Evolutionary conservation across 2,888 invertebrate genomes (phyloP).

Genomic region (Calliopum simillimum): DNA sequence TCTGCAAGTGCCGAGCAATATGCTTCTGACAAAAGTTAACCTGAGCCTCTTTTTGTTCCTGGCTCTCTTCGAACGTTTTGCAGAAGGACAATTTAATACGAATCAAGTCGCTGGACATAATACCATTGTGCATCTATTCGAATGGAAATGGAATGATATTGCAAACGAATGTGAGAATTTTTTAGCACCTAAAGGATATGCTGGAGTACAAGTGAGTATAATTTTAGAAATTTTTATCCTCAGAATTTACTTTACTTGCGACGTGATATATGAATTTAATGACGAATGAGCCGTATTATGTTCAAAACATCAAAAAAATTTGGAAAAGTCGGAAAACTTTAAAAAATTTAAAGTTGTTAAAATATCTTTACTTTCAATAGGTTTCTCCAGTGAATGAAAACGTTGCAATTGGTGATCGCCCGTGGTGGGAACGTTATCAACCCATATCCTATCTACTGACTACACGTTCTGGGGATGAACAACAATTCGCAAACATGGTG

Average conservation of each 20-base stretch:
- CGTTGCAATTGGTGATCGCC: constrained; percentile 71
- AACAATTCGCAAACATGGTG: constrained; percentile 81
- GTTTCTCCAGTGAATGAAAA: constrained; percentile 84
- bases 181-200: constrained; percentile 79
- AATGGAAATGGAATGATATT: constrained; percentile 87
- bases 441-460: constrained; percentile 82
- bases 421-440: constrained; percentile 94
- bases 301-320: too few species aligned
- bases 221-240: too few species aligned
- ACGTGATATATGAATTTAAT: too few species aligned
- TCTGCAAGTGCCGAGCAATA: background rate
- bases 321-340: too few species aligned
- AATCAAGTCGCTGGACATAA: constrained; percentile 69
- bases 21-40: constrained; percentile 40
- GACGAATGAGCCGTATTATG: too few species aligned
- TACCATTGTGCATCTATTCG: constrained; percentile 82
- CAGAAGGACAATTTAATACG: constrained; percentile 53
- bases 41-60: constrained; percentile 46
- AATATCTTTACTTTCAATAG: constrained; percentile 49
- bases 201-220: constrained; percentile 75
- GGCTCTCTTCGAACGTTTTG: constrained; percentile 44
- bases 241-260: too few species aligned
- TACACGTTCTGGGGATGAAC: constrained; percentile 83
- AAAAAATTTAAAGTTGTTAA: background rate
- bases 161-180: constrained; percentile 84